phyloP scores from a whole-genome alignment of 2,797 vertebrate genomes.

The Esox lucius region DNA sequence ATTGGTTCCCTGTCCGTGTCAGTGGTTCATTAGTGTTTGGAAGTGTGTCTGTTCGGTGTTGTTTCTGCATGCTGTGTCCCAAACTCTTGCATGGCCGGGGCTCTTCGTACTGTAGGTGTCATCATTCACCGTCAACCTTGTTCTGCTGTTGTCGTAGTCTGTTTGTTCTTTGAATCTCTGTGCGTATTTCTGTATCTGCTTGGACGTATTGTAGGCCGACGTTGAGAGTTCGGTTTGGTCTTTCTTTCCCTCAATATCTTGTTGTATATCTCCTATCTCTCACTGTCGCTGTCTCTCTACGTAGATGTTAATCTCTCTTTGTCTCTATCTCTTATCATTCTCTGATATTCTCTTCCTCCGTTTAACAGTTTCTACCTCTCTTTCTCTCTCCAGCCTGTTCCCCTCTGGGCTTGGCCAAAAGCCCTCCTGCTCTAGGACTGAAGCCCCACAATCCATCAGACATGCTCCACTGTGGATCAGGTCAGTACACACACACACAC shows the following conservation, averaged over 20 bases:
- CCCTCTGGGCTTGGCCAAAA: slow-evolving; percentile 76
- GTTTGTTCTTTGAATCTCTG: not conserved
- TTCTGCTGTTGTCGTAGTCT: not conserved
- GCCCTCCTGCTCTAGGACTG: slow-evolving; percentile 82
- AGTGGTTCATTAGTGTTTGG: not conserved
- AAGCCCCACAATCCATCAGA: slow-evolving; percentile 82
- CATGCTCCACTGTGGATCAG: slow-evolving; percentile 65
- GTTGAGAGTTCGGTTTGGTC: not conserved
- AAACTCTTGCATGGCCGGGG: not conserved
- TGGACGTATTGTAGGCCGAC: not conserved
- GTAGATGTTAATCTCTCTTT: not conserved
- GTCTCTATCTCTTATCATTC: not conserved
- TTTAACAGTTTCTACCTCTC: not conserved
- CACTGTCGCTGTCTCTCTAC: slow-evolving; percentile 5
- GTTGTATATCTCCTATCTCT: not conserved
- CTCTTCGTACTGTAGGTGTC: not conserved
- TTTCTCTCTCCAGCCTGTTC: slow-evolving; percentile 48
- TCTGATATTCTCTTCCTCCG: not conserved
- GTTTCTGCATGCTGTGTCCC: not conserved
- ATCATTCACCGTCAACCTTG: not conserved
- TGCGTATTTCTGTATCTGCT: not conserved
- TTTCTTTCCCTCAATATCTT: not conserved
- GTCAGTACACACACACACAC: slow-evolving; percentile 42
- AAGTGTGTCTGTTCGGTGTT: not conserved
- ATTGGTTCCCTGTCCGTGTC: not conserved